Evolutionary conservation across 2,888 invertebrate genomes (phyloP).

Genomic region (Leptopilina myrica): DNA sequence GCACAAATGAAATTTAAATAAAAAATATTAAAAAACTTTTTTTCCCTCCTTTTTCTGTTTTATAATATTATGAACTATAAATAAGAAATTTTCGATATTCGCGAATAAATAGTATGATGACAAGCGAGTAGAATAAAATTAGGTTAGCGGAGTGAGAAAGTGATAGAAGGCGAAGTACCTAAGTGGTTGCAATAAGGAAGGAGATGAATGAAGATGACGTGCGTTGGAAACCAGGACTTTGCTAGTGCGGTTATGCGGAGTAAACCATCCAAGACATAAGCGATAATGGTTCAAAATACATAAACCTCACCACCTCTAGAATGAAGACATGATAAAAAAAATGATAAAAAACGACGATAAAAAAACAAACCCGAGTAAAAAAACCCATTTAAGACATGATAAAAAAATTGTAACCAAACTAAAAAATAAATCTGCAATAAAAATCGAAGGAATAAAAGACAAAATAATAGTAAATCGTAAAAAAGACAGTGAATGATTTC

Average conservation of each 20-base stretch:
- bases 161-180: background rate
- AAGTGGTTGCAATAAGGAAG: background rate
- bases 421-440: too few relatives aligned
- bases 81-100: background rate
- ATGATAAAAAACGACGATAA: conserved; percentile 60
- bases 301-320: conserved; percentile 56
- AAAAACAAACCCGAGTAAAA: conserved; percentile 43
- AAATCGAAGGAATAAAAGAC: too few relatives aligned
- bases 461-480: too few relatives aligned
- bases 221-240: conserved; percentile 9
- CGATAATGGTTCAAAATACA: conserved; percentile 60
- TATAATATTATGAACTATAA: too few relatives aligned
- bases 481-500: too few relatives aligned
- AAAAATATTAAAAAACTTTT: too few relatives aligned
- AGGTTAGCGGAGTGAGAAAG: conserved; percentile 1
- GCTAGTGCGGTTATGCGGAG: conserved; percentile 52
- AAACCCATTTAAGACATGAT: too few relatives aligned
- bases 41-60: too few relatives aligned
- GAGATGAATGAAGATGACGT: conserved; percentile 14
- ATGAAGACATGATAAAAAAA: conserved; percentile 51
- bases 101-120: background rate
- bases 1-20: too few relatives aligned
- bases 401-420: too few relatives aligned
- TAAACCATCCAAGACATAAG: conserved; percentile 57
- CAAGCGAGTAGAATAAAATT: background rate